Evolutionary conservation across 2,797 vertebrate species (phyloP).

Genomic region (Lophura swinhoii): DNA sequence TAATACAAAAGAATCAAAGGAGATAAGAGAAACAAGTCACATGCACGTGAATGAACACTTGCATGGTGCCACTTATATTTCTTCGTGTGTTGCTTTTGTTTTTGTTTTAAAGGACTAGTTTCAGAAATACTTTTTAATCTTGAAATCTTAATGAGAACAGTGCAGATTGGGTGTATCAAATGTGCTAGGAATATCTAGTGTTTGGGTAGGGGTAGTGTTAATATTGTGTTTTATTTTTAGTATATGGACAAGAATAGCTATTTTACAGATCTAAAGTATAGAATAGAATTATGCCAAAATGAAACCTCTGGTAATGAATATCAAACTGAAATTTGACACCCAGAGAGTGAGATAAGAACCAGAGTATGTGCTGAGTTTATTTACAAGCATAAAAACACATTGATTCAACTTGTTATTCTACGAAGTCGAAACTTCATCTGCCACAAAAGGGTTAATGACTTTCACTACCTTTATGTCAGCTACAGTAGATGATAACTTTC

Average conservation of each 20-base stretch:
- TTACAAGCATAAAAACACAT: not conserved
- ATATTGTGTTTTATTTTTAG: not conserved
- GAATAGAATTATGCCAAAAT: not conserved
- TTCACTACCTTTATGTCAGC: not conserved
- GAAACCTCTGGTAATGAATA: not conserved
- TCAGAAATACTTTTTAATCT: not conserved
- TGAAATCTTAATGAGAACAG: not conserved
- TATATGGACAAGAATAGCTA: not conserved
- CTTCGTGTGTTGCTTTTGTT: not conserved
- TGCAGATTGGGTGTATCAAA: not conserved
- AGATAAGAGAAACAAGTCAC: fast-evolving
- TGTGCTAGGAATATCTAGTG: not conserved
- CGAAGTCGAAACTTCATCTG: not conserved
- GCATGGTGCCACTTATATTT: not conserved
- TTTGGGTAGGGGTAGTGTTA: not conserved
- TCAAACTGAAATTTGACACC: not conserved
- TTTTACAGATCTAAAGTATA: not conserved
- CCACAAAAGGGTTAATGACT: conserved; percentile 19
- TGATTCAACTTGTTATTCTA: not conserved
- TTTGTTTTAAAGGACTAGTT: not conserved
- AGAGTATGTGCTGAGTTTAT: not conserved
- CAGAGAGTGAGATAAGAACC: not conserved
- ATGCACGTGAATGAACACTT: not conserved
- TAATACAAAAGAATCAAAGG: not conserved
- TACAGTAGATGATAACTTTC: conserved; percentile 9